Percentiles rank a stretch among this genome's conserved stretches.
phyloP scores from a whole-genome alignment of 2,888 invertebrate genomes.

The Drosophila helvetica region DNA sequence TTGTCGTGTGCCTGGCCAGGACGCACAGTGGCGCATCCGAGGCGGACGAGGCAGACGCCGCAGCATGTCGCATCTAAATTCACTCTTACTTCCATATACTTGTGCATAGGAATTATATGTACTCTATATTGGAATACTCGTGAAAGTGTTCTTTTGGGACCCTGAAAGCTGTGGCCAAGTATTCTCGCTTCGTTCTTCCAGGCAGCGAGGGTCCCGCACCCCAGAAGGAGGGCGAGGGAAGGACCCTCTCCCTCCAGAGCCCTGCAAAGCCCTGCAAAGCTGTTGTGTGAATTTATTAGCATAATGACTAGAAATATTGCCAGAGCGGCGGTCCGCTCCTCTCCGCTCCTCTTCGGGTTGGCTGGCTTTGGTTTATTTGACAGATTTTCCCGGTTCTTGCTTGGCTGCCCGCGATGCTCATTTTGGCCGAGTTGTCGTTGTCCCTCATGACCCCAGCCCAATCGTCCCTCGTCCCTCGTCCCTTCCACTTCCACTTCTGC shows the following conservation, averaged over 20 bases:
- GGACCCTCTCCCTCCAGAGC: no score
- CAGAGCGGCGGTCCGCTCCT: slow-evolving; percentile 6
- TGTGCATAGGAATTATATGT: no score
- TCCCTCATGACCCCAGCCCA: background rate
- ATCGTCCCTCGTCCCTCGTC: slow-evolving; percentile 10
- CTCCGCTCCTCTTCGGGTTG: background rate
- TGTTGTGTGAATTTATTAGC: slow-evolving; percentile 67
- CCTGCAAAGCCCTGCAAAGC: no score
- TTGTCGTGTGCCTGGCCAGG: no score
- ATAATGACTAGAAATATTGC: slow-evolving; percentile 76
- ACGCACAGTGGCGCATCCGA: slow-evolving; percentile 8
- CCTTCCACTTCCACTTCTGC: slow-evolving; percentile 20
- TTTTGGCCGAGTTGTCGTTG: slow-evolving; percentile 3
- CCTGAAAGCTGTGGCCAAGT: no score
- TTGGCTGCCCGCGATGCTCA: slow-evolving; percentile 40
- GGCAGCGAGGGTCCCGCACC: no score
- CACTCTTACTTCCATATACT: no score
- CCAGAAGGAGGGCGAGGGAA: no score
- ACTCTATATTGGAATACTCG: no score
- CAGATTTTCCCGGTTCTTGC: slow-evolving; percentile 64
- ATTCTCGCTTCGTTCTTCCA: no score
- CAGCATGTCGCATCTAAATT: no score
- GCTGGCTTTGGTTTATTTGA: slow-evolving; percentile 62
- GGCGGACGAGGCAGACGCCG: background rate
- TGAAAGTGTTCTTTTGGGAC: no score